Base-by-base conservation (phyloP, 2,888 invertebrate species). In the Punctoribates punctum region DNA sequence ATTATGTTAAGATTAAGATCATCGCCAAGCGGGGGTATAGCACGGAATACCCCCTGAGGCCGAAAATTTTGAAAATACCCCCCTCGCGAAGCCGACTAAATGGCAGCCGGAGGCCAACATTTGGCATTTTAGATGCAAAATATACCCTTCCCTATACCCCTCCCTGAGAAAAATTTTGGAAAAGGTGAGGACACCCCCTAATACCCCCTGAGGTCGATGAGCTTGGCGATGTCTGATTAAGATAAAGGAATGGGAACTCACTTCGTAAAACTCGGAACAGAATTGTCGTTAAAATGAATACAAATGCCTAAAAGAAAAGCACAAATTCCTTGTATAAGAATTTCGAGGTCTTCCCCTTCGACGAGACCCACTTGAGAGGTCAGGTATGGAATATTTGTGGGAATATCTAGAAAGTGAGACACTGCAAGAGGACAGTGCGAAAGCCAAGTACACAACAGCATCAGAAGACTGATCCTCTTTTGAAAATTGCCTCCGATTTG, bases 291-390 rank as follows among this genome's bases (percentile, higher is more conserved):
- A 84, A 91, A 94, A 82, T 91, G 89, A 29, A 97, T 89, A 84
- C 96, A 95, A 75, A 97, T 87, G 0, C 96, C 97, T 82, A 99
- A 90, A 2, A 97, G 87, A 83, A 97, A 93, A 1, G 98, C 95
- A 82, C 93, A 91, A 79, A 96, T 86, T 2, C 94, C 94, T 82
- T 93, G 91, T 54, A 96, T 87, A 29, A 97, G 86, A 82, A 89
- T 90, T 83, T 96, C 97, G 83, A 92, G 90, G 80, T 95, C 92
- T 83, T 97, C 97, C 78, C 93, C 92, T 81, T 96, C 96, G 86
- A 85, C 84, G 17, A 85, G 83, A 20, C 84, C 83, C 74, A 84
- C 82, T 80, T 84, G 83, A 2, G 83, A 83, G 76, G 83, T 84
- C 83, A 85, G 84, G 86, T 90, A 95, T 46, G 93, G 90, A 82